phyloP scores from a whole-genome alignment of 2,113 vertebrate species.

The Periophthalmodon schlosseri region DNA sequence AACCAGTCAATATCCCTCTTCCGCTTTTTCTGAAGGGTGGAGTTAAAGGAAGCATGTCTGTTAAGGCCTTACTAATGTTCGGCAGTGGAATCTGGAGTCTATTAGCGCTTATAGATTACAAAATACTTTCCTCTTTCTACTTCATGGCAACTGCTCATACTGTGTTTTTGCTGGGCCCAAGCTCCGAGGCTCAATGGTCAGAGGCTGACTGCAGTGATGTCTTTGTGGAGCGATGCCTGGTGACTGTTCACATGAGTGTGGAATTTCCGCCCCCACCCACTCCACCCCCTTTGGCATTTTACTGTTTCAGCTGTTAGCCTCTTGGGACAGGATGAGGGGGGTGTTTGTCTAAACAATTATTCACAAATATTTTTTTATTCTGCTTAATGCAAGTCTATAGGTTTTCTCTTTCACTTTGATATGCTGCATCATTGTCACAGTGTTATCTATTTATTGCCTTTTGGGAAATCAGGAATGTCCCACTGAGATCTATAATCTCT shows the following conservation, averaged over 20 bases:
- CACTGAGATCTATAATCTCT: neutral
- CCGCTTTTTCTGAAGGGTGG: constrained; percentile 3
- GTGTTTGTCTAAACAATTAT: constrained; percentile 3
- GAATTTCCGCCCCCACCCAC: constrained; percentile 61
- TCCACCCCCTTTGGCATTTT: constrained; percentile 48
- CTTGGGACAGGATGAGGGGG: constrained; percentile 34
- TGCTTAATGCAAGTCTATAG: neutral
- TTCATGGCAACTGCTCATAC: neutral
- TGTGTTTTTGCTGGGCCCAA: neutral
- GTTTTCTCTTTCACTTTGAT: neutral
- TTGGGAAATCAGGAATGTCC: neutral
- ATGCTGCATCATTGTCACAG: neutral
- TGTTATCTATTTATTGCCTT: neutral
- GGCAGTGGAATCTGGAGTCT: neutral
- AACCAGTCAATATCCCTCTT: constrained; percentile 17
- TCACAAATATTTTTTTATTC: neutral
- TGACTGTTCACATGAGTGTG: constrained; percentile 53
- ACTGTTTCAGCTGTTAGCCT: constrained; percentile 59
- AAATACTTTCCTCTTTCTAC: neutral
- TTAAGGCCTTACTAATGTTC: neutral
- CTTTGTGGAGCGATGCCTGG: constrained; percentile 57
- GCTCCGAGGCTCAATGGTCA: constrained; percentile 3
- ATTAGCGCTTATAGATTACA: neutral
- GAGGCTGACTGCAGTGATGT: constrained; percentile 64
- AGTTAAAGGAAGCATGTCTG: neutral